These are phyloP conservation scores for Glyptemys insculpta DNA, from an alignment of 2,797 vertebrate genomes.

Conservation along the genomic window DNA sequence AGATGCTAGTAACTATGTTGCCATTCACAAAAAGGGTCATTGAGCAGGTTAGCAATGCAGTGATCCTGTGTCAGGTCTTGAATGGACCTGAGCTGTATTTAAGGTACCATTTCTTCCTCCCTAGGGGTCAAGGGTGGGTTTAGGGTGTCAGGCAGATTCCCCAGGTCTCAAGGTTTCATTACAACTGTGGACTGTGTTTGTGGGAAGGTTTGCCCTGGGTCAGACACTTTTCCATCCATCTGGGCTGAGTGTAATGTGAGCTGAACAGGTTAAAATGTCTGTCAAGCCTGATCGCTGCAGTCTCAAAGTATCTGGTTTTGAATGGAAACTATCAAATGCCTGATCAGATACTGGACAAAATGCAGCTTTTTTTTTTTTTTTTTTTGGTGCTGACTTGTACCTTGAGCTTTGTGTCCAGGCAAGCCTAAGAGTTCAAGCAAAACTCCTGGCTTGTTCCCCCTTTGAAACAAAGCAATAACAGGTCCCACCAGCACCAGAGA, in stretches of 20 bases:
- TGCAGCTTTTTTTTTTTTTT: background rate
- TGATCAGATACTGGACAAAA: background rate
- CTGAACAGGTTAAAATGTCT: background rate
- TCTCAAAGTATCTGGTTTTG: background rate
- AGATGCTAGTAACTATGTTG: too few species aligned
- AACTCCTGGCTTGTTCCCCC: background rate
- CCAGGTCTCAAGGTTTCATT: background rate
- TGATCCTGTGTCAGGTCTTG: too few species aligned
- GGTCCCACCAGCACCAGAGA: background rate
- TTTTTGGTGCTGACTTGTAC: background rate
- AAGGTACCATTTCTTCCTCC: too few species aligned
- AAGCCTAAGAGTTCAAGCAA: background rate
- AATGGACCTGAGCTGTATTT: too few species aligned
- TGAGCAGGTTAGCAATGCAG: too few species aligned
- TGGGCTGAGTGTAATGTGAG: background rate
- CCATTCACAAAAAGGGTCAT: too few species aligned
- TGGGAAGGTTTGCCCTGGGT: too few species aligned
- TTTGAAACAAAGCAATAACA: background rate
- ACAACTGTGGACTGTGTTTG: background rate
- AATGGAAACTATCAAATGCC: background rate
- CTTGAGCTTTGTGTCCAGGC: background rate
- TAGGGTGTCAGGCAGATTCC: background rate
- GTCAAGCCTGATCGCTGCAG: background rate
- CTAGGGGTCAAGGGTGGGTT: background rate
- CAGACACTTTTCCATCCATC: too few species aligned